Evolutionary conservation across 2,888 invertebrate species (phyloP), one percentile per base, ranked within the genome.

Genomic region (Acronicta aceris): DNA sequence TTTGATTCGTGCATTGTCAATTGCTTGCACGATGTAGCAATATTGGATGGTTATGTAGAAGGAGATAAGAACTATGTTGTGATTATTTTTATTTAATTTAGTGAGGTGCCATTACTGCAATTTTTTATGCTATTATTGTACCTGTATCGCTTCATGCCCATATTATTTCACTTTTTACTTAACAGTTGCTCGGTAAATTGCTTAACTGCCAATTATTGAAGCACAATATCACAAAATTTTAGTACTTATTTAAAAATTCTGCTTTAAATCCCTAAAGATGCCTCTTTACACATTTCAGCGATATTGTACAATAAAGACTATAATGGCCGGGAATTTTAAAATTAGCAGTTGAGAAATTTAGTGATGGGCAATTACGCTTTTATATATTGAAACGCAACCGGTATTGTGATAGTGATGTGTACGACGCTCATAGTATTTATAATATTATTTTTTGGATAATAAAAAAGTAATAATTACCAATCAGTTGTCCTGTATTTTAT

Each of bases 331-430:
- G 27, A n/a, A 16, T 47, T 52, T 25, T 30, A 25, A 25, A 40
- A 33, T 9, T 30, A 13, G 71, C 84, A 84, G 88, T 87, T 88
- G 81, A 86, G 89, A 68, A 79, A 82, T 87, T 85, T 81, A 85
- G 79, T 84, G 82, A 81, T 65, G 74, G 74, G 81, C 51, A 61
- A 71, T 69, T 81, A 82, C 78, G 87, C 87, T 87, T 87, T 82
- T 79, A 82, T 82, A 83, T 84, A 81, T 80, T 82, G 85, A 79
- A 78, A 83, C 80, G 85, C 86, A 72, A 71, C 82, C 81, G 86
- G 89, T 90, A 91, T 90, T 93, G 93, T 93, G 93, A 93, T 94
- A 93, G 89, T 89, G 86, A 87, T 83, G 89, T 91, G 90, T 92
- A 90, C 82, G 89, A 92, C 90, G 92, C 90, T 91, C 91, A 88